Conservation (phyloP, 2,113 vertebrate species). For the Meriones unguiculatus region DNA sequence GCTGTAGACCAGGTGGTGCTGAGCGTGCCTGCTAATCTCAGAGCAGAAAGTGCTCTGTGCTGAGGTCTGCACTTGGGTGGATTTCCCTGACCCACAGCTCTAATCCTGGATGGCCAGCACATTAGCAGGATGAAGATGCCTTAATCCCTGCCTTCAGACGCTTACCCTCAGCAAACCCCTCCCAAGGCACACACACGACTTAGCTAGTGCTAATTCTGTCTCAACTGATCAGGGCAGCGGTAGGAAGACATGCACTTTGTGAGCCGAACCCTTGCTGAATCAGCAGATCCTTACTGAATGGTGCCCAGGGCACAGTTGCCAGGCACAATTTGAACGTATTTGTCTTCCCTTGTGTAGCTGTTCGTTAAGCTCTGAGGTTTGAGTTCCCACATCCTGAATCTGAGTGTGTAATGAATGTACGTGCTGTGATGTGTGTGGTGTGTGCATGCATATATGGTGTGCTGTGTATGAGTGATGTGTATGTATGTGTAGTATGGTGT, state of each 20-base stretch:
- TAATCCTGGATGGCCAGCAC: constrained; percentile 97
- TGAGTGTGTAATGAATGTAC: background rate
- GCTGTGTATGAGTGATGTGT: background rate
- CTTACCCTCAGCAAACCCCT: constrained; percentile 99
- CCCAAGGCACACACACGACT: constrained; percentile 94
- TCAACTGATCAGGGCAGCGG: constrained; percentile 91
- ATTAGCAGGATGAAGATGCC: constrained; percentile 96
- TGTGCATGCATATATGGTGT: background rate
- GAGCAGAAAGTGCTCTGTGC: constrained; percentile 63
- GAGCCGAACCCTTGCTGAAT: constrained; percentile 79
- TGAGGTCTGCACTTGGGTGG: constrained; percentile 81
- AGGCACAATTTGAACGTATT: background rate
- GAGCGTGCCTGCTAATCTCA: background rate
- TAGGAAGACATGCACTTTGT: constrained; percentile 84
- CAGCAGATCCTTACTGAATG: constrained; percentile 55
- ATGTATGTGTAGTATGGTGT: background rate
- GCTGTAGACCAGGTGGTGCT: background rate
- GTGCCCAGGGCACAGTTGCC: background rate
- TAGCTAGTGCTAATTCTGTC: constrained; percentile 97
- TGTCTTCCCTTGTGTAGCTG: background rate
- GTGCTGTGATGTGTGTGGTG: background rate
- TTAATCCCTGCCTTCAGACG: constrained; percentile 96
- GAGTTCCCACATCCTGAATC: background rate
- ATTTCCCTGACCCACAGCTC: constrained; percentile 93
- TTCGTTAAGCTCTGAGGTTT: constrained; percentile 28